Percentiles rank a stretch among this genome's conserved stretches.
Conservation (phyloP, 2,113 vertebrate genomes). For the Delphinus delphis region DNA sequence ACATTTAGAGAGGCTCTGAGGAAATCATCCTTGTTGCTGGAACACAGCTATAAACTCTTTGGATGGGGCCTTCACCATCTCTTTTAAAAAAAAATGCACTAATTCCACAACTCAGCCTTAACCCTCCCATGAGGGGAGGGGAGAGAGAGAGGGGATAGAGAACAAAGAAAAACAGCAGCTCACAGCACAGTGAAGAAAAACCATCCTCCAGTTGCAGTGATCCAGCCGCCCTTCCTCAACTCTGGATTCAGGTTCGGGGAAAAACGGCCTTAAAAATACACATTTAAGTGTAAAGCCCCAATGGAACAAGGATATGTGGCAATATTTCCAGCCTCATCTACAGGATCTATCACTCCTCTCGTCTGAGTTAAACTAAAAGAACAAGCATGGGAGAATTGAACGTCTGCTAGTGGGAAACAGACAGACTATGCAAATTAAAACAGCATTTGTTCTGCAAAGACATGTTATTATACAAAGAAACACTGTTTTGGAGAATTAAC, state of each 20-base stretch:
- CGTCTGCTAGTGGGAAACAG: neutral
- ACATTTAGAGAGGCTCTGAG: neutral
- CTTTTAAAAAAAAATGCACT: neutral
- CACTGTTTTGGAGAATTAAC: neutral
- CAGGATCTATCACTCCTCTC: neutral
- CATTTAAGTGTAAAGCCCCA: neutral
- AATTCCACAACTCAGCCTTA: neutral
- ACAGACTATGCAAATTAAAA: neutral
- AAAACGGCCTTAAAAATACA: neutral
- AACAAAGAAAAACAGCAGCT: neutral
- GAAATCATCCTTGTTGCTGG: neutral
- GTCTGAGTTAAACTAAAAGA: neutral
- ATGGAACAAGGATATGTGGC: neutral
- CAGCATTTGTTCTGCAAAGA: neutral
- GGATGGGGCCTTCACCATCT: neutral
- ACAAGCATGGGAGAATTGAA: constrained; percentile 1
- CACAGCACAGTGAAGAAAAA: neutral
- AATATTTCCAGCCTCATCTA: neutral
- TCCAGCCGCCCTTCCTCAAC: neutral
- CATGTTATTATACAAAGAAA: neutral
- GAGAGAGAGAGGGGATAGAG: neutral
- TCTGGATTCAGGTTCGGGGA: neutral
- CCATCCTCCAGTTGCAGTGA: neutral
- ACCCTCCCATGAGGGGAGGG: neutral
- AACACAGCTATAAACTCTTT: neutral